Percentiles rank a stretch among this genome's conserved stretches.
Evolutionary conservation across 2,888 invertebrate genomes (phyloP).

Genomic region (Eulithis testata): DNA sequence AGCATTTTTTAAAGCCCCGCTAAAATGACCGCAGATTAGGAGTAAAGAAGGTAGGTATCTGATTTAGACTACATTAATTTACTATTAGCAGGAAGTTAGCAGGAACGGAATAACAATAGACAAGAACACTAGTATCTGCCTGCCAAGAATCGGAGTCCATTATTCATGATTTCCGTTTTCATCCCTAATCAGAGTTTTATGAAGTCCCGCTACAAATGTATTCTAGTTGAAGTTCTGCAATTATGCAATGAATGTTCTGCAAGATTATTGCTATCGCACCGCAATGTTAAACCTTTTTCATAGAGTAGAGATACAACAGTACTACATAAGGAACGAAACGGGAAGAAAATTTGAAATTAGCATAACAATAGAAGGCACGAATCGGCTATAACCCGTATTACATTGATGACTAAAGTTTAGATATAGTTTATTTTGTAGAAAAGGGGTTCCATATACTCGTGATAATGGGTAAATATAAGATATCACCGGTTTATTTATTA

Average conservation of each 20-base stretch:
- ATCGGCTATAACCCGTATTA: no score
- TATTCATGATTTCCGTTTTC: slow-evolving; percentile 18
- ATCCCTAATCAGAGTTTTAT: slow-evolving; percentile 10
- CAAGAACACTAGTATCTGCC: not conserved
- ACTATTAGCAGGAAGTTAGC: not conserved
- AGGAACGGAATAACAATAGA: slow-evolving; percentile 11
- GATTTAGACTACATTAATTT: no score
- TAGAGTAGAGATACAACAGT: not conserved
- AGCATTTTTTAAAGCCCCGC: no score
- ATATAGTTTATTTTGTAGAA: not conserved
- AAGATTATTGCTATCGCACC: slow-evolving; percentile 3
- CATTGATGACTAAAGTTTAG: not conserved
- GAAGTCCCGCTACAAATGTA: slow-evolving; percentile 8
- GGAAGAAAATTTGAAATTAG: no score
- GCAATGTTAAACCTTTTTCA: slow-evolving; percentile 9
- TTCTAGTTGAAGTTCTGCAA: no score
- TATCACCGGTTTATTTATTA: no score
- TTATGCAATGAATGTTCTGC: slow-evolving; percentile 2
- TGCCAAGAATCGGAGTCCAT: slow-evolving; percentile 13
- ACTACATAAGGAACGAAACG: no score
- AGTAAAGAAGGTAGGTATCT: no score
- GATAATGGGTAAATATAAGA: no score
- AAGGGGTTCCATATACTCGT: not conserved
- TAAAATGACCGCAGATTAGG: no score
- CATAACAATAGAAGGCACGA: no score